A percentile compares a stretch with the other conserved stretches of the same genome.
These are phyloP conservation scores for Drosophila funebris DNA, from an alignment of 1,140 invertebrate genomes.

Conservation along the genomic window DNA sequence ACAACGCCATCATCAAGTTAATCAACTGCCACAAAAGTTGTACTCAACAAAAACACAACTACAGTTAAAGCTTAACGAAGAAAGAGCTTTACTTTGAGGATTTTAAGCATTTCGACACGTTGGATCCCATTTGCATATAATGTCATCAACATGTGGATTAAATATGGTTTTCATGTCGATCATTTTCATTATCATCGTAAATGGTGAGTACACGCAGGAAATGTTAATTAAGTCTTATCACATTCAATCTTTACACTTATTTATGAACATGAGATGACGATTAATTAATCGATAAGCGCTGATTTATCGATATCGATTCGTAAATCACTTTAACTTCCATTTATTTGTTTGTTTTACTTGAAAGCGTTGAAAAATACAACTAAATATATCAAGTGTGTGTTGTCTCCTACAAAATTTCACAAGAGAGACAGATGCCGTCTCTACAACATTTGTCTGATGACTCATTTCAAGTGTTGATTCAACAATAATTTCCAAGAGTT, in stretches of 20 bases:
- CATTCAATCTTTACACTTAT: too few species aligned
- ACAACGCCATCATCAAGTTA: background rate
- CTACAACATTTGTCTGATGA: background rate
- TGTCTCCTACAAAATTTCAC: constrained; percentile 16
- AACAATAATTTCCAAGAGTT: background rate
- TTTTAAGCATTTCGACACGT: constrained; percentile 48
- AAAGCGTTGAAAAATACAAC: too few species aligned
- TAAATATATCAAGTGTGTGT: constrained; percentile 6
- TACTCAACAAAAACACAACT: constrained; percentile 1
- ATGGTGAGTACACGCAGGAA: constrained; percentile 77
- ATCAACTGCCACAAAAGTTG: constrained; percentile 9
- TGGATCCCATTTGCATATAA: constrained; percentile 76
- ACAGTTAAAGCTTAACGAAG: constrained; percentile 4
- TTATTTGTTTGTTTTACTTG: too few species aligned
- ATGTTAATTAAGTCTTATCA: too few species aligned
- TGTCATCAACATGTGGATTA: constrained; percentile 84
- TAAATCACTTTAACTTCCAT: too few species aligned
- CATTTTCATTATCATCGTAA: constrained; percentile 84
- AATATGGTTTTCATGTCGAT: constrained; percentile 83
- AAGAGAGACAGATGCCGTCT: background rate
- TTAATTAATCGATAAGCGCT: too few species aligned
- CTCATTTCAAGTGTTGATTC: constrained; percentile 6
- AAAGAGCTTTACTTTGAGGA: constrained; percentile 45
- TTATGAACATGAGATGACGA: too few species aligned
- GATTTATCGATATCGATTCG: too few species aligned